These are phyloP conservation scores for Apamea crenata DNA, from an alignment of 2,888 invertebrate genomes.

Conservation along the genomic window DNA sequence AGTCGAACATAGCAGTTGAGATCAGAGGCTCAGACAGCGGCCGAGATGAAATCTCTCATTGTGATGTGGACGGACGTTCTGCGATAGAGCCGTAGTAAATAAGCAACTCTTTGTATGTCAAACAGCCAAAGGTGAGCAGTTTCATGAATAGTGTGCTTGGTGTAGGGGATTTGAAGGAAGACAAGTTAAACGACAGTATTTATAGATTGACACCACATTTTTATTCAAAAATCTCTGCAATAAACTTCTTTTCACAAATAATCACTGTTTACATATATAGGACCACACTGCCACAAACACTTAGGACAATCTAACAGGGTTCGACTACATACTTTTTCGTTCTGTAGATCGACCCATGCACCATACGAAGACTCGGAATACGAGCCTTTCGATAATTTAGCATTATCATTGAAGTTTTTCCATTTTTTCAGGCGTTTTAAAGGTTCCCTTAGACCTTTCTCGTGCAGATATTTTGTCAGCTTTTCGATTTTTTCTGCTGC, in stretches of 20 bases:
- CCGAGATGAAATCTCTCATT: neutral
- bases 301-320: conserved; percentile 79
- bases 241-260: conserved; percentile 77
- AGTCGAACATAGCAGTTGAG: neutral
- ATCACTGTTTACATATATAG: conserved; percentile 82
- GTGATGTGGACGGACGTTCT: neutral
- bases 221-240: conserved; percentile 78
- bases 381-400: conserved; percentile 69
- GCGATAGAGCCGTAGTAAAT: neutral
- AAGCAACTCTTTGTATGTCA: too few species aligned
- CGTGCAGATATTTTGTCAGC: conserved; percentile 85
- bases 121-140: neutral
- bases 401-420: conserved; percentile 79
- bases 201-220: conserved; percentile 74
- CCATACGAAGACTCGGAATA: conserved; percentile 62
- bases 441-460: conserved; percentile 63
- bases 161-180: neutral
- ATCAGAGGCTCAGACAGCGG: neutral
- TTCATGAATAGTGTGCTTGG: neutral
- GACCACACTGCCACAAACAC: conserved; percentile 88
- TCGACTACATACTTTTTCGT: conserved; percentile 59
- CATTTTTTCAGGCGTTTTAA: conserved; percentile 78
- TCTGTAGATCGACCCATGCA: conserved; percentile 79
- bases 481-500: conserved; percentile 89
- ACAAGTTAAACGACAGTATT: conserved; percentile 38